Evolutionary conservation across 2,113 vertebrate genomes (phyloP).

Genomic region (Trematocara zebra): DNA sequence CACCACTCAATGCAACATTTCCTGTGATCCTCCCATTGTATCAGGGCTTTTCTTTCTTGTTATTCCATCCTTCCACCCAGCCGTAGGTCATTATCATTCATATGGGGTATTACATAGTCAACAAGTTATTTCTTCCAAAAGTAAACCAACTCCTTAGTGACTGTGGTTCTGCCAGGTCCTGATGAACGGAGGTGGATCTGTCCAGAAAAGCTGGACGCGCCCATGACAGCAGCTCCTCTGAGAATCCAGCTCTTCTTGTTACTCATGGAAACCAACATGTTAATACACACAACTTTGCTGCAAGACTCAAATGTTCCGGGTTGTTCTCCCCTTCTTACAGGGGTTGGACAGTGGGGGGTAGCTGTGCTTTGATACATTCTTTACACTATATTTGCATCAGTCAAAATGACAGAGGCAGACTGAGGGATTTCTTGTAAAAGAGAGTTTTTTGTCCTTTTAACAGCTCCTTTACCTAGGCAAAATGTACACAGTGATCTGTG

Average conservation of each 20-base stretch:
- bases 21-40: slow-evolving; percentile 28
- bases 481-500: slow-evolving; percentile 30
- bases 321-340: slow-evolving; percentile 11
- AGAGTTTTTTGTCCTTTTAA: slow-evolving; percentile 46
- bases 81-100: slow-evolving; percentile 18
- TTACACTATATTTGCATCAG: neutral
- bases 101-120: slow-evolving; percentile 17
- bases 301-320: slow-evolving; percentile 58
- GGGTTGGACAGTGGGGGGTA: neutral
- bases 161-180: slow-evolving; percentile 34
- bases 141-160: slow-evolving; percentile 12
- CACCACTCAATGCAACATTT: neutral
- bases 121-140: slow-evolving; percentile 24
- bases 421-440: slow-evolving; percentile 32
- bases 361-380: neutral
- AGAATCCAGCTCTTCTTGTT: slow-evolving; percentile 35
- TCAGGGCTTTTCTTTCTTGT: neutral
- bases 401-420: neutral
- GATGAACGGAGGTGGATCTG: slow-evolving; percentile 28
- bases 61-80: neutral
- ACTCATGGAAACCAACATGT: slow-evolving; percentile 53
- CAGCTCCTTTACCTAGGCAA: slow-evolving; percentile 55
- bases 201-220: slow-evolving; percentile 24
- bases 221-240: slow-evolving; percentile 36
- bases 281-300: slow-evolving; percentile 22